Base-by-base conservation (phyloP, 2,888 invertebrate species). In the Drosophila macrothrix region DNA sequence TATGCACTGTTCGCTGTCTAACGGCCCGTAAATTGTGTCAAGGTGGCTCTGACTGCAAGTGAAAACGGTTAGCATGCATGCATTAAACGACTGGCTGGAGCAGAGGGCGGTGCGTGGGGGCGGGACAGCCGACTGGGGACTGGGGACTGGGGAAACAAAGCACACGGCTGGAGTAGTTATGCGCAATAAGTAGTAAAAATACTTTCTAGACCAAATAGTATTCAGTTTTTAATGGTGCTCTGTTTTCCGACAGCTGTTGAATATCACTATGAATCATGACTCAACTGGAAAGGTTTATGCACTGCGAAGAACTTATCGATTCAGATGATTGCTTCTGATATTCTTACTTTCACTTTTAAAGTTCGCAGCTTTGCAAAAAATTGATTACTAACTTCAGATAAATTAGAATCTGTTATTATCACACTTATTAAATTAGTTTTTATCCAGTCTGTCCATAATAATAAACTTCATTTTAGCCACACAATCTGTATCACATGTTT, bases 21-120 rank as follows among this genome's bases (percentile, higher is more conserved):
- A 86, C 87, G 77, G 85, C 58, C 80, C 74, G 88, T 88, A 82
- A 86, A 88, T 79, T 77, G 87, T 86, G 90, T 90, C 86, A 86
- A 90, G 86, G 86, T 86, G 59, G 84, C 66, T 69, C 37, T 29
- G 43, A 46, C 76, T 76, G 50, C 58, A 60, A 72, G 70, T 60
- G 53, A 65, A 70, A 75, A 66, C 81, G 66, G 66, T 39, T 60
- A 39, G 66, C 67, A 67, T 68, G 43, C 28, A 37, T 43, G 55
- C 65, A 67, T 46, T 62, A 55, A 60, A 55, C 52, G 55, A 31
- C 31, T 37, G 43, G 33, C 7, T 37, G 53, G n/a, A 22, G n/a
- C n/a, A 6, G 22, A 5, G 35, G 12, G 31, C 3, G 29, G 5
- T 9, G 41, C n/a, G 16, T 7, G 12, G 19, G 9, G 19, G 5